These are phyloP conservation scores for Pontoporia blainvillei DNA, from an alignment of 2,113 vertebrate species.

Conservation along the genomic window DNA sequence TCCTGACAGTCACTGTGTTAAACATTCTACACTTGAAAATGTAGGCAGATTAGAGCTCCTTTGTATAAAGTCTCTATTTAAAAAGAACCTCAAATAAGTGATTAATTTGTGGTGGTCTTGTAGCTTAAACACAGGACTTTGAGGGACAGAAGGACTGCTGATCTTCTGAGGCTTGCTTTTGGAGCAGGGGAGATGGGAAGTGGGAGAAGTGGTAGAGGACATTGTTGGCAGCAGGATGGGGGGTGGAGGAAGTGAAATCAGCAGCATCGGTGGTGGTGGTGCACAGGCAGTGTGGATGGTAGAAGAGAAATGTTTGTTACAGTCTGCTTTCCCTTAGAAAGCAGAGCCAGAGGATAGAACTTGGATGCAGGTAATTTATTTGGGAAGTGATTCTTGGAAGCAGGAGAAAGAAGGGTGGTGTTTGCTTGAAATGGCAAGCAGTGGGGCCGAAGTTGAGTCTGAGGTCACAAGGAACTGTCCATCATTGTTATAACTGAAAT, in stretches of 20 bases:
- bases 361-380: not conserved
- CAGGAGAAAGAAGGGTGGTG: not conserved
- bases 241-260: not conserved
- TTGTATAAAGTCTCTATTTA: not conserved
- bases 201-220: not conserved
- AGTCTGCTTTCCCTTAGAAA: not conserved
- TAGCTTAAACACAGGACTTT: not conserved
- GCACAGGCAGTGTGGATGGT: not conserved
- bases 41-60: not conserved
- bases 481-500: not conserved
- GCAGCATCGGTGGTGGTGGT: not conserved
- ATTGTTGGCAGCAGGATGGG: not conserved
- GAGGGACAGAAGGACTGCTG: not conserved
- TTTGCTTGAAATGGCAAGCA: not conserved
- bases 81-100: not conserved
- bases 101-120: not conserved
- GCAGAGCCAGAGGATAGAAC: not conserved
- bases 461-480: not conserved
- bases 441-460: not conserved
- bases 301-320: not conserved
- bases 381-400: not conserved
- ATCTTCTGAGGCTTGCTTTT: not conserved
- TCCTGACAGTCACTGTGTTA: not conserved
- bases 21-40: not conserved
- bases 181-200: not conserved